Evolutionary conservation across 2,888 invertebrate genomes (phyloP), one percentile per base, ranked within the genome.

Genomic region (Vanessa cardui): DNA sequence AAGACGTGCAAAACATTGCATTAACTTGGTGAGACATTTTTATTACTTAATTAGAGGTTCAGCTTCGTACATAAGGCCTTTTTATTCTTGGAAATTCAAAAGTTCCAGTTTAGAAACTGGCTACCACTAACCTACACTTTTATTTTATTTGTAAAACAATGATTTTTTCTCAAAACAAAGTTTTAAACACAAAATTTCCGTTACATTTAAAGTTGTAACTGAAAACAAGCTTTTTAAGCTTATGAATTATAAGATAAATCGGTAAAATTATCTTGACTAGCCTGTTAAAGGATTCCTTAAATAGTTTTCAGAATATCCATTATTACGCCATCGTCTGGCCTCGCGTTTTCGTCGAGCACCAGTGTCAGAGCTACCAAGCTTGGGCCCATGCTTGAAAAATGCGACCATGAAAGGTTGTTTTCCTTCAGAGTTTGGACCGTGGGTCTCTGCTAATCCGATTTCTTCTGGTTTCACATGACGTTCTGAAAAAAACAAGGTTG

Each of bases 341-440:
- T 89, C 94, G 68, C 86, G 93, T 83, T 94, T 94, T 75, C 94
- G 88, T 76, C 95, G 88, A 70, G 95, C 92, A 73, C 94, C 91
- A 0, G 90, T 89, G 77, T 94, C 95, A 2, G 93, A 86, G n/a
- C 80, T 80, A 44, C 86, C 85, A 3, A 93, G 86, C 70, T 89
- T 91, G 0, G 94, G 93, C 0, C 94, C 94, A 68, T 94, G 96
- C 83, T 96, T 96, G 82, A 97, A 95, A 86, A 97, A 99, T 0
- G 97, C 98, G 12, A 98, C 98, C 94, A 99, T 94, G 85, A 99
- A 99, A 0, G 98, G 98, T 82, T 98, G 97, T 77, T 96, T 96
- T 73, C 97, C 97, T 78, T 96, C 96, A 0, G 82, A 79, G 1
- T 83, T 74, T 1, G 80, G 79, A 1, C 96, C 96, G 72, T 95